Percentiles rank a stretch among this genome's conserved stretches.
phyloP scores from a whole-genome alignment of 2,797 vertebrate species.

The Phalloptychus januarius region DNA sequence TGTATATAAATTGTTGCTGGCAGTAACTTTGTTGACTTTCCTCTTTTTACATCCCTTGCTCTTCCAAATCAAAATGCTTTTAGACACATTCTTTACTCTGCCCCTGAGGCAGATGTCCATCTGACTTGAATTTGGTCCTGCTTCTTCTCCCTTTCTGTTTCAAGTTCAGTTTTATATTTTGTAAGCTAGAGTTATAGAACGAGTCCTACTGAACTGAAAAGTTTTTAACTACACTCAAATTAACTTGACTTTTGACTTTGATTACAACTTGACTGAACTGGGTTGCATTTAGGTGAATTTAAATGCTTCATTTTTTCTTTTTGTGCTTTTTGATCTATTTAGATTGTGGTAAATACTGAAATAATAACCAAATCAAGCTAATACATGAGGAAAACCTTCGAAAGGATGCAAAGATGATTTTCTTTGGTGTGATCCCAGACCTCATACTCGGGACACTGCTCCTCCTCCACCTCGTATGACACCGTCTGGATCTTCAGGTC shows the following conservation, averaged over 20 bases:
- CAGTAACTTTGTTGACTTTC: not conserved
- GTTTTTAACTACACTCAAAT: not conserved
- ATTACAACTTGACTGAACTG: not conserved
- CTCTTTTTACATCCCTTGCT: not conserved
- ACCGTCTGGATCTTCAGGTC: constrained; percentile 90
- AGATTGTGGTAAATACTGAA: not conserved
- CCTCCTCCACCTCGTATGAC: constrained; percentile 91
- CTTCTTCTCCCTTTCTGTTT: not conserved
- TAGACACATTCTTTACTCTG: not conserved
- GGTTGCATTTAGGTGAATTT: not conserved
- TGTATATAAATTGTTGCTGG: not conserved
- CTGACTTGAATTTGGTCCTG: not conserved
- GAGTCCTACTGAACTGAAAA: not conserved
- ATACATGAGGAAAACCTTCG: not conserved
- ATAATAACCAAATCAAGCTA: not conserved
- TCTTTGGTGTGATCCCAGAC: constrained; percentile 68
- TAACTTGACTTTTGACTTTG: not conserved
- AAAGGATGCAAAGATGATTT: not conserved
- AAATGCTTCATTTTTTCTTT: not conserved
- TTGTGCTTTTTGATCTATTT: not conserved
- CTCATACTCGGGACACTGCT: constrained; percentile 88
- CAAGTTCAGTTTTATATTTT: not conserved
- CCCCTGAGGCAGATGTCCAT: not conserved
- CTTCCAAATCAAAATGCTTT: not conserved
- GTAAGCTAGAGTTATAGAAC: not conserved